Conservation (phyloP, 2,113 vertebrate species). For the Noturus placidus region DNA sequence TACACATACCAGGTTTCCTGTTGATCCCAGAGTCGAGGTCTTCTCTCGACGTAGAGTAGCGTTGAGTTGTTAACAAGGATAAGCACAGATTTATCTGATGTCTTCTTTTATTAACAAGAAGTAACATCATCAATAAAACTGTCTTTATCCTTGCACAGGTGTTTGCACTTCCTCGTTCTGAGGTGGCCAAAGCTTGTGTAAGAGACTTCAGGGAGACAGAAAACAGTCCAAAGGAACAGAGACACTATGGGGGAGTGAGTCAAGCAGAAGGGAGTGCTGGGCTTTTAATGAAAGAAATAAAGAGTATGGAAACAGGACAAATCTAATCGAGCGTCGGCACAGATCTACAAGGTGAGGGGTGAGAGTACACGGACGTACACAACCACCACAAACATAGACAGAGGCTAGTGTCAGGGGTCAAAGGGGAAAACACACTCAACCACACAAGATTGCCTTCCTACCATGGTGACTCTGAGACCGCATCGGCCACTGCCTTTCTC, state of each 20-base stretch:
- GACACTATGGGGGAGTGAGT: constrained; percentile 38
- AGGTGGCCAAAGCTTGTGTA: constrained; percentile 56
- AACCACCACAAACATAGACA: constrained; percentile 64
- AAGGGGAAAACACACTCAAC: constrained; percentile 61
- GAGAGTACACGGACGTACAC: constrained; percentile 59
- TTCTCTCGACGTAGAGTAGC: constrained; percentile 62
- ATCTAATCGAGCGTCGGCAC: constrained; percentile 44
- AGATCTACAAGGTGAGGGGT: constrained; percentile 51
- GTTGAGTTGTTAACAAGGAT: constrained; percentile 76
- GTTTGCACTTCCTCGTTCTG: constrained; percentile 65
- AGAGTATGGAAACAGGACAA: constrained; percentile 23
- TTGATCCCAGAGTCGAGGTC: constrained; percentile 52
- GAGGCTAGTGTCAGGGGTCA: constrained; percentile 56
- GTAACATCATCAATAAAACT: constrained; percentile 83
- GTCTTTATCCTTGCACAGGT: constrained; percentile 78
- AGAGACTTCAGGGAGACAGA: constrained; percentile 58
- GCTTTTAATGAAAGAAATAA: constrained; percentile 35
- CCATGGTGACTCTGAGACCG: constrained; percentile 79
- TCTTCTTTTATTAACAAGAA: constrained; percentile 82
- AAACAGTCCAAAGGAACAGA: constrained; percentile 51
- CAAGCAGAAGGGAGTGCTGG: constrained; percentile 42
- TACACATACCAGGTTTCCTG: constrained; percentile 41
- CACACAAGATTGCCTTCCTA: constrained; percentile 73
- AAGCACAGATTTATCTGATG: constrained; percentile 86
- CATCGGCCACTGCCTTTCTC: constrained; percentile 77